Conservation (phyloP, 1,140 invertebrate species). For the Drosophila navojoa region DNA sequence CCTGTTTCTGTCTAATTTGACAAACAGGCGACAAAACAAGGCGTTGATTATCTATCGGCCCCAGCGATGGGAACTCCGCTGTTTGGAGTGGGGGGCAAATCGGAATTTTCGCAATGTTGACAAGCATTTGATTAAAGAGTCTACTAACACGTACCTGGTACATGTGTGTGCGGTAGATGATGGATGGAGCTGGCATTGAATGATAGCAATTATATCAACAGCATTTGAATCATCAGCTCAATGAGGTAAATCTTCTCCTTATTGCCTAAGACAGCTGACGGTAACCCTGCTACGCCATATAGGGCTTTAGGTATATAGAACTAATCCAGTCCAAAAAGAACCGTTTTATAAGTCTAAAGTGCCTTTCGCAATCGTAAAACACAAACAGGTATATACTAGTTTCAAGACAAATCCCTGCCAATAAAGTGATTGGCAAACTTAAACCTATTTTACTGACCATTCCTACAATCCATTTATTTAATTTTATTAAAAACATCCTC, state of each 20-base stretch:
- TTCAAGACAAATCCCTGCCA: conserved; percentile 28
- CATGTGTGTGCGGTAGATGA: conserved; percentile 52
- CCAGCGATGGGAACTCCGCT: conserved; percentile 34
- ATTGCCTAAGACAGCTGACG: not conserved
- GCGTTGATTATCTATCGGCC: conserved; percentile 51
- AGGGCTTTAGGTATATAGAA: not conserved
- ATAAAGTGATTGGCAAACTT: conserved; percentile 14
- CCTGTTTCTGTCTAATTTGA: conserved; percentile 71
- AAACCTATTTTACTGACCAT: conserved; percentile 11
- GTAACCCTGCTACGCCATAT: conserved; percentile 14
- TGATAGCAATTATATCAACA: conserved; percentile 41
- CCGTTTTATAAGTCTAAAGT: conserved; percentile 31
- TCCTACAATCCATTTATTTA: conserved; percentile 3
- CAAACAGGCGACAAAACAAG: conserved; percentile 43
- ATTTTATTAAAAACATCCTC: conserved; percentile 5
- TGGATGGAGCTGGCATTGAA: conserved; percentile 27
- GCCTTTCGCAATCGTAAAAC: conserved; percentile 8
- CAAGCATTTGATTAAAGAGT: conserved; percentile 70
- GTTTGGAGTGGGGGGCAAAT: conserved; percentile 19
- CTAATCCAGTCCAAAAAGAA: not conserved
- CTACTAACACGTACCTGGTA: conserved; percentile 44
- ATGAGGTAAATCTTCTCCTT: not conserved
- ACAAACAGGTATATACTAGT: not conserved
- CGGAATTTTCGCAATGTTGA: conserved; percentile 61
- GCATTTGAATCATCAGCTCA: conserved; percentile 29